A percentile compares a stretch with the other conserved stretches of the same genome.
These are phyloP conservation scores for Tokudaia muenninki DNA, from an alignment of 2,797 vertebrate species.

Conservation along the genomic window DNA sequence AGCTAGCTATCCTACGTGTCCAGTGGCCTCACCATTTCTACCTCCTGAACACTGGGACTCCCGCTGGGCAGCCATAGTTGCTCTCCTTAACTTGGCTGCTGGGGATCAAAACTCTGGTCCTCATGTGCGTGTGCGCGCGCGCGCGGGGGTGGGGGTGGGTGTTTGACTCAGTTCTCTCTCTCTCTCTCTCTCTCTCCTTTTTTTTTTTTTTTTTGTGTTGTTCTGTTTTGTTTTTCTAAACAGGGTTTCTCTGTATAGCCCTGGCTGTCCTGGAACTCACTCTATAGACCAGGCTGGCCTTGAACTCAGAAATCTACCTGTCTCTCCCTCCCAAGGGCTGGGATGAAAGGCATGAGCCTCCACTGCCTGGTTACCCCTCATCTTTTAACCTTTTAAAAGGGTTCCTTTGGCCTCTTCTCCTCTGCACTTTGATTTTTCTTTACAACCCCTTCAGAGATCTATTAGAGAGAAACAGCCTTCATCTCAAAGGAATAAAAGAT, in stretches of 20 bases:
- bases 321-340: too few relatives aligned
- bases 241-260: too few relatives aligned
- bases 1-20: neutral
- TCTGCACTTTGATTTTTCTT: neutral
- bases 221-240: neutral
- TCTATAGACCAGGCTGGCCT: too few relatives aligned
- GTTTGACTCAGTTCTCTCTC: neutral
- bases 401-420: neutral
- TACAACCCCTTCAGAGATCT: neutral
- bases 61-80: neutral
- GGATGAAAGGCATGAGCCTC: too few relatives aligned
- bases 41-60: neutral
- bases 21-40: neutral
- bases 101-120: neutral
- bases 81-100: neutral
- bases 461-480: neutral
- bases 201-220: too few relatives aligned
- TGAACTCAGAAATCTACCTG: too few relatives aligned
- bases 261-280: too few relatives aligned
- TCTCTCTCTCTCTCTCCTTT: neutral
- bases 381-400: too few relatives aligned
- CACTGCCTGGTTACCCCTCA: too few relatives aligned
- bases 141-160: too few relatives aligned
- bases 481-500: neutral
- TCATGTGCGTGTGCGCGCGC: too few relatives aligned